Base-by-base conservation (phyloP, 1,140 invertebrate species). In the Caenorhabditis remanei region DNA sequence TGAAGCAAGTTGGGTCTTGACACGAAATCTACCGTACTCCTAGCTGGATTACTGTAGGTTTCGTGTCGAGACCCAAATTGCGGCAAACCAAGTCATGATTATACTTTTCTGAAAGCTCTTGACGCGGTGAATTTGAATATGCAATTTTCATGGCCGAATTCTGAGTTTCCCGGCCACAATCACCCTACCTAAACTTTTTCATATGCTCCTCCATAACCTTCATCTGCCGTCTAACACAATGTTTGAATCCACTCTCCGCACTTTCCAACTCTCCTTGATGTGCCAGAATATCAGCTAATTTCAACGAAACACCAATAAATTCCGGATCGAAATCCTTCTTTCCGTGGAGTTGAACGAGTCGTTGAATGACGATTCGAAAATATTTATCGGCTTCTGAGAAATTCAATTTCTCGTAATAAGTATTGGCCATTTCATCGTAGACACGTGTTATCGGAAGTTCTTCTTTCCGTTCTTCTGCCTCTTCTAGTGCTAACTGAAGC, bases 201-300 rank as follows among this genome's bases (percentile, higher is more conserved):
- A 85, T 61, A 55, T 91, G 91, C 48, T 89, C 65, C 19, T 91
- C 90, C 84, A 90, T 88, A 46, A 87, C 90, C 79, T 90, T 85
- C 86, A 92, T 91, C 65, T 93, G 92, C 40, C 89, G 90, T 4
- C 85, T 83, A 19, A 92, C 67, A 84, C 91, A 92, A 86, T 93
- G 91, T 50, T 84, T 85, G 56, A 88, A 93, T n/a, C 92, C 91
- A 56, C 85, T 90, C 86, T 92, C 91, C 9, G 91, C 92, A 79
- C 86, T 90, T 16, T 91, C 88, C 16, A 92, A 48, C 8, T 91
- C 87, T 11, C 91, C 91, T 87, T 86, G 86, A 16, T 87, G 53
- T 32, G 91, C 92, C 63, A 90, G 90, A 65, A 92, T 89, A 75
- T 93, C 92, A 3, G 91, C 92, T 43, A 92, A 85, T 83, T 93